Conservation (phyloP, 1,140 invertebrate species). For the Diploscapter pachys region DNA sequence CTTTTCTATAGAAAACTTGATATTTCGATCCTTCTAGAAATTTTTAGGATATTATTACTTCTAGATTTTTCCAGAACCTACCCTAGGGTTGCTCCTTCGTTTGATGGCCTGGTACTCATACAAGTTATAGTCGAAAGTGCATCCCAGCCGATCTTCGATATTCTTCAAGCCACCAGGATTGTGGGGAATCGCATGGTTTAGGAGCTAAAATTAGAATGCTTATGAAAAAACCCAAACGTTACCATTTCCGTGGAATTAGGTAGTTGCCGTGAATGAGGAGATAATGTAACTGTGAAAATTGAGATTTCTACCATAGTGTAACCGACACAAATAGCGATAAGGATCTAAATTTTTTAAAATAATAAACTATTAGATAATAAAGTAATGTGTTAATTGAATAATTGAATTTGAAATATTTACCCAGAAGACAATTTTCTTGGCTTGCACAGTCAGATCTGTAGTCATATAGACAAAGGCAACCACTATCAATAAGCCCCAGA, state of each 20-base stretch:
- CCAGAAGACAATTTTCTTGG: constrained; percentile 47
- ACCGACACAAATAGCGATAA: too few species aligned
- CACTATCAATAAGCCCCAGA: constrained; percentile 41
- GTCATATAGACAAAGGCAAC: constrained; percentile 47
- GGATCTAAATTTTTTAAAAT: too few species aligned
- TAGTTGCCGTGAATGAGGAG: too few species aligned
- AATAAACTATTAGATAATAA: too few species aligned
- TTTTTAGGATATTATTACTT: constrained; percentile 1
- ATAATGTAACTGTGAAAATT: too few species aligned
- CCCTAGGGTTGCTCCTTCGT: constrained; percentile 47
- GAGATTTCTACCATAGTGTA: too few species aligned
- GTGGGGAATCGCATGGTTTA: constrained; percentile 51
- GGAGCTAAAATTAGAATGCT: constrained; percentile 3
- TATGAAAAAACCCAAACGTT: not conserved
- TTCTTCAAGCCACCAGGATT: constrained; percentile 43
- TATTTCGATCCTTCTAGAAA: constrained; percentile 3
- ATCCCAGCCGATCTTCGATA: constrained; percentile 51
- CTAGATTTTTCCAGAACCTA: constrained; percentile 23
- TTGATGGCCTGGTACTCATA: constrained; percentile 43
- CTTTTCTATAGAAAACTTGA: constrained; percentile 5
- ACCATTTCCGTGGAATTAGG: not conserved
- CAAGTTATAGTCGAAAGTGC: constrained; percentile 55
- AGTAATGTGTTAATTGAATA: too few species aligned
- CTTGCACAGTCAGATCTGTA: constrained; percentile 36
- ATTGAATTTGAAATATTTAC: constrained; percentile 26